phyloP scores from a whole-genome alignment of 2,888 invertebrate genomes.

The Lucinisca nassula region DNA sequence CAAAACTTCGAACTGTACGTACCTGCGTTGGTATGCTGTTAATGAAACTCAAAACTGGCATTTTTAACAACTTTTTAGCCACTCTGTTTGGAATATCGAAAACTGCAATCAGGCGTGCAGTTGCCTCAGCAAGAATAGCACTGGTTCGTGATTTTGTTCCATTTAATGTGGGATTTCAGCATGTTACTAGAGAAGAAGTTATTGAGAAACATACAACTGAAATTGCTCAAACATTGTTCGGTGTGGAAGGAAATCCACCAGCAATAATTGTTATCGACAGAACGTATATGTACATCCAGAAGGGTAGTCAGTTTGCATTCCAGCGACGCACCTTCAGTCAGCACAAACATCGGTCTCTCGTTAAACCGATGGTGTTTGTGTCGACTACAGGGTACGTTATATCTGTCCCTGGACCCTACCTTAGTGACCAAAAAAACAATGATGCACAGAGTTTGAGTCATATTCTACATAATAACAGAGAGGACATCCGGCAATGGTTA shows the following conservation, averaged over 20 bases:
- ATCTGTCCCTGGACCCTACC: constrained; percentile 56
- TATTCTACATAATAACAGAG: constrained; percentile 47
- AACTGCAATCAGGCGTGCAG: constrained; percentile 54
- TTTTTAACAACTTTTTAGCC: constrained; percentile 50
- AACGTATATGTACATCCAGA: constrained; percentile 65
- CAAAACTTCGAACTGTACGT: constrained; percentile 22
- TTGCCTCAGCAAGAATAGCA: constrained; percentile 39
- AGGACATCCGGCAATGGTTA: constrained; percentile 38
- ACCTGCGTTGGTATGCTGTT: constrained; percentile 59
- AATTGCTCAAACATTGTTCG: constrained; percentile 54
- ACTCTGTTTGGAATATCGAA: constrained; percentile 50
- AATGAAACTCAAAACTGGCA: constrained; percentile 47
- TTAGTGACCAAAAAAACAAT: constrained; percentile 59
- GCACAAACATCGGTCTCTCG: constrained; percentile 55
- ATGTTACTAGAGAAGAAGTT: constrained; percentile 38
- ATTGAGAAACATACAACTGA: constrained; percentile 53
- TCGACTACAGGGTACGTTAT: constrained; percentile 60
- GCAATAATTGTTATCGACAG: constrained; percentile 59
- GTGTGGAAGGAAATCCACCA: neutral
- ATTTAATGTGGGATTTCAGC: constrained; percentile 32
- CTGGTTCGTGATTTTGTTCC: constrained; percentile 43
- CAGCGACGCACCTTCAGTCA: constrained; percentile 47
- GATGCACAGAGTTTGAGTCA: constrained; percentile 62
- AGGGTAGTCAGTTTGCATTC: constrained; percentile 53
- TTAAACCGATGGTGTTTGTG: constrained; percentile 65